Percentiles rank a stretch among this genome's conserved stretches.
phyloP scores from a whole-genome alignment of 2,113 vertebrate genomes.

The Hippocampus guttulatus region DNA sequence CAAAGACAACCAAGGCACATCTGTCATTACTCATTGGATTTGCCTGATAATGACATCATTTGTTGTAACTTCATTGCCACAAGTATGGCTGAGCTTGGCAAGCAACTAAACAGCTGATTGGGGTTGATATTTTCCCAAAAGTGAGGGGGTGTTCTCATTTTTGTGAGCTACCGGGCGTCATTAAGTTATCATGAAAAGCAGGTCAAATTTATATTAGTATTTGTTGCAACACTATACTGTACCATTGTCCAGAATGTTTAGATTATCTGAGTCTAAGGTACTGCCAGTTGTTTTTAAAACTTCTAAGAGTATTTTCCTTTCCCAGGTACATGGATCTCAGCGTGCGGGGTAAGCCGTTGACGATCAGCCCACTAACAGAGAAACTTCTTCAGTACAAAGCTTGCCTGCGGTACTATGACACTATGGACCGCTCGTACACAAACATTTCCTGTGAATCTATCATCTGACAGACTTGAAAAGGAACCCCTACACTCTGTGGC shows the following conservation, averaged over 20 bases:
- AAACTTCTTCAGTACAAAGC: slow-evolving; percentile 78
- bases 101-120: too few species aligned
- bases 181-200: not conserved
- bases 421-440: slow-evolving; percentile 70
- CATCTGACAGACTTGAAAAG: slow-evolving; percentile 46
- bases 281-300: not conserved
- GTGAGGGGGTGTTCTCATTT: too few species aligned
- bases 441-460: slow-evolving; percentile 70
- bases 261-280: not conserved
- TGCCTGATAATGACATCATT: too few species aligned
- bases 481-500: slow-evolving; percentile 15
- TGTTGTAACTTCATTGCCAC: too few species aligned
- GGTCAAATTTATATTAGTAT: not conserved
- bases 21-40: too few species aligned
- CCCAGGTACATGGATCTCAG: slow-evolving; percentile 79
- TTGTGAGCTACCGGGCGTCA: too few species aligned
- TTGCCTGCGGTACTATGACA: slow-evolving; percentile 76
- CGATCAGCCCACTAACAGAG: slow-evolving; percentile 71
- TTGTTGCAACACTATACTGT: not conserved
- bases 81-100: too few species aligned
- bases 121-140: too few species aligned
- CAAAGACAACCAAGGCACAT: too few species aligned
- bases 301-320: not conserved
- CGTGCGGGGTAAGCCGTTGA: slow-evolving; percentile 61
- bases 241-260: too few species aligned